phyloP scores from a whole-genome alignment of 2,797 vertebrate species.

The Molossus alvarezi region DNA sequence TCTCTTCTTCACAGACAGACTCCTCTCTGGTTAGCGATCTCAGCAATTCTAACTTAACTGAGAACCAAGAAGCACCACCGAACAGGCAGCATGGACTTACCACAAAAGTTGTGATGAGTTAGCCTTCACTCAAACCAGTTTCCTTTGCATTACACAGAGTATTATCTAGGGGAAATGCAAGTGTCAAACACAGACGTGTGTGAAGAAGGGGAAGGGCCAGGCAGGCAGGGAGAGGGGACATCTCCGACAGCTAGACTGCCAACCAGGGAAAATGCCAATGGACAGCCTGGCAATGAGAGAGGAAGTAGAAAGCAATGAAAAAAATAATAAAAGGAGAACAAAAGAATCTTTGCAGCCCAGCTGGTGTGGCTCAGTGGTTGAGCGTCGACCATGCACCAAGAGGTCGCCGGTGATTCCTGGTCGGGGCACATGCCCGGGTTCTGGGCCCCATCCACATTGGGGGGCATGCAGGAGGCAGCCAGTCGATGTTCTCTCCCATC shows the following conservation, averaged over 20 bases:
- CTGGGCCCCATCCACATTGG: no score
- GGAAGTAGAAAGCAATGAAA: not conserved
- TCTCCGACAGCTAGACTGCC: not conserved
- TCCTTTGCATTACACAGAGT: not conserved
- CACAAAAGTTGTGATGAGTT: not conserved
- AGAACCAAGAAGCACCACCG: not conserved
- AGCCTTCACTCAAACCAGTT: conserved; percentile 3
- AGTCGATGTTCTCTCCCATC: no score
- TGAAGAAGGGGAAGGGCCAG: not conserved
- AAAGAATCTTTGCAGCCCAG: not conserved
- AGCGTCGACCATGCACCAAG: no score
- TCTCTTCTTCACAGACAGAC: not conserved
- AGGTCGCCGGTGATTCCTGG: no score
- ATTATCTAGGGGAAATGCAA: not conserved
- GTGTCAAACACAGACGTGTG: not conserved
- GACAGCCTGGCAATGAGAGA: not conserved
- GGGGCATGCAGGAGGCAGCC: no score
- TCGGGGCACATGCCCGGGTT: no score
- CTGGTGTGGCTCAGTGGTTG: no score
- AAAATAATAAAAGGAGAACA: not conserved
- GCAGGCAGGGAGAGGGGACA: not conserved
- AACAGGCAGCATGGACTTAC: not conserved
- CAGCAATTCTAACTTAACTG: not conserved
- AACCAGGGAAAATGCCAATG: not conserved
- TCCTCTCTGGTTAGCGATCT: not conserved